Base-by-base conservation (phyloP, 1,140 invertebrate genomes). In the Hylyphantes graminicola region DNA sequence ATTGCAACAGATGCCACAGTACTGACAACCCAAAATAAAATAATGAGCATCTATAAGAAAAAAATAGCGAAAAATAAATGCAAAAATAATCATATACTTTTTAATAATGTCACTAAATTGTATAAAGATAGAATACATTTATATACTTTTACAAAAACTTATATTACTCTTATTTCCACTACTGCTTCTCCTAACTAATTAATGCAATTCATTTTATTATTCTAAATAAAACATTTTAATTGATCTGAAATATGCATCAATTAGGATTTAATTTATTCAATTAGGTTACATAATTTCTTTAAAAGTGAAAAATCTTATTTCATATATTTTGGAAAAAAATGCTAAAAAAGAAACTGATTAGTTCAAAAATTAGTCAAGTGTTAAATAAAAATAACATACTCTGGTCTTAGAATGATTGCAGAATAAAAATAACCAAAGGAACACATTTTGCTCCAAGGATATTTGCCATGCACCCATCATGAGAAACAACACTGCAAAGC, bases 11-110 rank as follows among this genome's bases (percentile, higher is more conserved):
- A 83, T 54, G 57, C 19, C 73, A 86, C 79, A 10, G 75, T 61
- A 50, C 35, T 78, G 6, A 70, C 10, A 48, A 80, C 9, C 86
- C 86, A 87, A 19, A 78, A 78, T 17, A 65, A 12, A 19, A 87
- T 50, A 13, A 87, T 57, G 53, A 68, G 53, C 50, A 86, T 35
- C 86, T 86, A 15, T 48, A 83, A 76, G 35, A 35, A 35, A 35
- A n/a, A 35, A 35, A 35, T 35, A 35, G 5, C 1, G 35, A 35
- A 2, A 35, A 35, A 35, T 35, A 35, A 35, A 35, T 35, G 35
- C 5, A 35, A 63, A 59, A 54, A 84, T 50, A 85, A 65, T 61
- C 5, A 17, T 17, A 48, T 65, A 51, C 7, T 3, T 53, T 65
- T 65, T 12, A 12, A 70, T 11, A 80, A 8, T 53, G 6, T 17